phyloP scores from a whole-genome alignment of 2,888 invertebrate genomes.

The Dugesia japonica region DNA sequence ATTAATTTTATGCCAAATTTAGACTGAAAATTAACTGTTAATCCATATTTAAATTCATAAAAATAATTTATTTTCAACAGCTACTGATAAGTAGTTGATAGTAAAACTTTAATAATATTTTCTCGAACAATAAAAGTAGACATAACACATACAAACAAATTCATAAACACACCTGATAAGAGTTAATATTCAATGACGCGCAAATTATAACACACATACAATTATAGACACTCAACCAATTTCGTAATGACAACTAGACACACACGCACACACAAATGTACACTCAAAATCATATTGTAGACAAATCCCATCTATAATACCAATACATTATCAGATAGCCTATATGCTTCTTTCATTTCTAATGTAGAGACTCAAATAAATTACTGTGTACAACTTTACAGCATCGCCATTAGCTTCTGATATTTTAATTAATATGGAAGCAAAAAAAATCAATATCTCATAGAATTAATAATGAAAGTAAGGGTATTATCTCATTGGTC shows the following conservation, averaged over 20 bases:
- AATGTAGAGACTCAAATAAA: not conserved
- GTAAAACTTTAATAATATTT: not conserved
- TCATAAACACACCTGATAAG: not conserved
- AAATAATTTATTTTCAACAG: not conserved
- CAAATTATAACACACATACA: not conserved
- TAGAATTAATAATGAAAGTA: not conserved
- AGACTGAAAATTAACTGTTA: too few relatives aligned
- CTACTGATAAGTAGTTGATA: not conserved
- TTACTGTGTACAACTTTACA: not conserved
- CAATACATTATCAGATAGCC: not conserved
- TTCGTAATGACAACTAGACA: not conserved
- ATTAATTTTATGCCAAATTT: too few relatives aligned
- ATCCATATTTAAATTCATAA: not conserved
- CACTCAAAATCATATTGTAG: not conserved
- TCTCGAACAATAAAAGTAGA: not conserved
- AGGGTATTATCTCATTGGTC: not conserved
- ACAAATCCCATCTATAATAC: not conserved
- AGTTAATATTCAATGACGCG: not conserved
- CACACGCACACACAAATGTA: not conserved
- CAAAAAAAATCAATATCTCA: not conserved
- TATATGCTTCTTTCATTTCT: not conserved
- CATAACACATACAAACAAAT: not conserved
- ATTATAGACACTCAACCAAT: not conserved
- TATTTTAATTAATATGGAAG: not conserved
- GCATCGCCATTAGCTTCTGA: not conserved